Percentiles rank a stretch among this genome's conserved stretches.
phyloP scores from a whole-genome alignment of 2,113 vertebrate species.

The Nothocercus nigrocapillus region DNA sequence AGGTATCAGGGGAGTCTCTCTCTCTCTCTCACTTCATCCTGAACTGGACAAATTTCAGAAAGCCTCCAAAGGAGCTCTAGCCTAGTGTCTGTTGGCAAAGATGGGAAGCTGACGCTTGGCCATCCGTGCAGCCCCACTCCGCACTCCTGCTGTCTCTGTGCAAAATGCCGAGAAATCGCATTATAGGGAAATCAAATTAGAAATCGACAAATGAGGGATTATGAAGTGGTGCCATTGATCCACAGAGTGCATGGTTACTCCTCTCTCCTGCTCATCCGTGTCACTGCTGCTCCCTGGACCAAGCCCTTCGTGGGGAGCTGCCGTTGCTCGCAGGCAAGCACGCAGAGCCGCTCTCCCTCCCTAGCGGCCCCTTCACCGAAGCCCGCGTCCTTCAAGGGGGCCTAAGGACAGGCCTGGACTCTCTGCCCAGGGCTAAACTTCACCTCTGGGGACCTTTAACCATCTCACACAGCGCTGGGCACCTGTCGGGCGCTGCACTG shows the following conservation, averaged over 20 bases:
- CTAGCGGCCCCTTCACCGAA: no score
- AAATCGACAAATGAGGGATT: background rate
- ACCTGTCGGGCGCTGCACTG: no score
- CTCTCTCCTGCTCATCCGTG: background rate
- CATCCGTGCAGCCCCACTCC: background rate
- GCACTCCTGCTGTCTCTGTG: background rate
- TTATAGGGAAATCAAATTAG: background rate
- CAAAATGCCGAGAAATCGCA: background rate
- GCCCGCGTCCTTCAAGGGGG: no score
- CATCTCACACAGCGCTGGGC: background rate
- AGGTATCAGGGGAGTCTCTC: background rate
- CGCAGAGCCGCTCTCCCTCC: background rate
- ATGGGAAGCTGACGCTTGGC: background rate
- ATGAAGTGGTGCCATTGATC: background rate
- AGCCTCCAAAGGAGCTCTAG: background rate
- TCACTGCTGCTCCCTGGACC: background rate
- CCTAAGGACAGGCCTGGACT: no score
- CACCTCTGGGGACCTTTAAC: background rate
- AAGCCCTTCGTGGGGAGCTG: background rate
- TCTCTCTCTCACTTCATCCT: background rate
- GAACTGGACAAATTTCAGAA: background rate
- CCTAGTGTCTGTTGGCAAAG: background rate
- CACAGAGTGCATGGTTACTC: background rate
- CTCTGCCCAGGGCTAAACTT: background rate
- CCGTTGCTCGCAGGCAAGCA: background rate